Conservation (phyloP, 37 sponge, comb jelly and placozoan genomes). For the Eunapius fragilis region DNA sequence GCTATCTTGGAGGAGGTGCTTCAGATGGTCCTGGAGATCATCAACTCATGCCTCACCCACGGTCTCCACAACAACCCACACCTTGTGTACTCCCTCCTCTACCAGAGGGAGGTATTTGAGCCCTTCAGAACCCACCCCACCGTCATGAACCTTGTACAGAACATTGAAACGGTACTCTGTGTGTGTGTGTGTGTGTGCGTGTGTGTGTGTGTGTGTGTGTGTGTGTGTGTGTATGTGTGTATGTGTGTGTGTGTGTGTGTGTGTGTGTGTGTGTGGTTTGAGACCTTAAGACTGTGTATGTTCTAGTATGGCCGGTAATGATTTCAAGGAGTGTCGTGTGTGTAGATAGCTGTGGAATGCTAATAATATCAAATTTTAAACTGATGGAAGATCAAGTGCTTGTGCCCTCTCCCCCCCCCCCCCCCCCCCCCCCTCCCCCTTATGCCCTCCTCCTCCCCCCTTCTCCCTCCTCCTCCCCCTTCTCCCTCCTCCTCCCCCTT, state of each 20-base stretch:
- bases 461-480: too few species aligned
- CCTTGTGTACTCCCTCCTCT: conserved; percentile 91
- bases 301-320: too few species aligned
- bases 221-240: conserved; percentile 37
- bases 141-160: conserved; percentile 82
- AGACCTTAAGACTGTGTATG: too few species aligned
- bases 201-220: conserved; percentile 35
- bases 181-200: conserved; percentile 5
- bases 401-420: too few species aligned
- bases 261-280: too few species aligned
- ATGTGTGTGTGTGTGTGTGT: background rate
- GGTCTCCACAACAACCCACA: conserved; percentile 85
- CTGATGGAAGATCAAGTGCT: too few species aligned
- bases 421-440: too few species aligned
- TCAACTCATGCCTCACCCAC: conserved; percentile 87
- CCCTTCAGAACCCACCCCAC: conserved; percentile 78
- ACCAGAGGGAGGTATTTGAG: conserved; percentile 86
- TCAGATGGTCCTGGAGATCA: conserved; percentile 90
- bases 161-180: conserved; percentile 85
- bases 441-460: too few species aligned
- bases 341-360: too few species aligned
- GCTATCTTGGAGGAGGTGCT: conserved; percentile 88
- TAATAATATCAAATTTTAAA: too few species aligned
- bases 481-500: too few species aligned
- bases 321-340: too few species aligned